phyloP scores from a whole-genome alignment of 2,797 vertebrate genomes.

The Notolepis coatsorum region DNA sequence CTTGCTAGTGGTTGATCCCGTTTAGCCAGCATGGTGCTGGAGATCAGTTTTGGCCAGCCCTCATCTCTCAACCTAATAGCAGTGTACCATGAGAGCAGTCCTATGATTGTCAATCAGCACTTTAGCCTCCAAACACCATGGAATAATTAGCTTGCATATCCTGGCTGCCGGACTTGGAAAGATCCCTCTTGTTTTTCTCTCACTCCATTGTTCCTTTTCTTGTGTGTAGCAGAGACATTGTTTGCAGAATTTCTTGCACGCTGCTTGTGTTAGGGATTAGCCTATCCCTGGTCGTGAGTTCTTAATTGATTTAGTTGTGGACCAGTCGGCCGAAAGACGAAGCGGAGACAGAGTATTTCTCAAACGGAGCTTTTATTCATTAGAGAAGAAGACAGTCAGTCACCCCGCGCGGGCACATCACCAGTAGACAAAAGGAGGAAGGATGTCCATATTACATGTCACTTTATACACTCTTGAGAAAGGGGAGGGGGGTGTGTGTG shows the following conservation, averaged over 20 bases:
- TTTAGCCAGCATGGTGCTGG: constrained; percentile 48
- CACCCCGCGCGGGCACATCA: no score
- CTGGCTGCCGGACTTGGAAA: constrained; percentile 72
- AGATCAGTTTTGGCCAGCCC: constrained; percentile 61
- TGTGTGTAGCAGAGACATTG: constrained; percentile 16
- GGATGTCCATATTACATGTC: no score
- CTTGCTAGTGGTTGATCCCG: constrained; percentile 45
- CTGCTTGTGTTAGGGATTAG: no score
- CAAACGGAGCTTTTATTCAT: no score
- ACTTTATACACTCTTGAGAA: no score
- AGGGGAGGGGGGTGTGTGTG: no score
- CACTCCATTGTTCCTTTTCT: constrained; percentile 22
- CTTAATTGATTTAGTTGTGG: no score
- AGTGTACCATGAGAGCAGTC: constrained; percentile 58
- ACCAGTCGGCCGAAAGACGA: no score
- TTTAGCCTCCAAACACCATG: constrained; percentile 72
- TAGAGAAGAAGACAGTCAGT: no score
- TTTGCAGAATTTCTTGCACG: constrained; percentile 16
- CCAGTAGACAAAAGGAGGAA: no score
- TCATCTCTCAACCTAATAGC: constrained; percentile 59
- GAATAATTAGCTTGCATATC: constrained; percentile 76
- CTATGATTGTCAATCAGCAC: constrained; percentile 76
- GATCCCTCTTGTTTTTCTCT: constrained; percentile 38
- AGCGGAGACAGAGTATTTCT: no score
- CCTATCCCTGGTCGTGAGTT: no score